phyloP scores from a whole-genome alignment of 2,797 vertebrate genomes.

The Champsocephalus esox region DNA sequence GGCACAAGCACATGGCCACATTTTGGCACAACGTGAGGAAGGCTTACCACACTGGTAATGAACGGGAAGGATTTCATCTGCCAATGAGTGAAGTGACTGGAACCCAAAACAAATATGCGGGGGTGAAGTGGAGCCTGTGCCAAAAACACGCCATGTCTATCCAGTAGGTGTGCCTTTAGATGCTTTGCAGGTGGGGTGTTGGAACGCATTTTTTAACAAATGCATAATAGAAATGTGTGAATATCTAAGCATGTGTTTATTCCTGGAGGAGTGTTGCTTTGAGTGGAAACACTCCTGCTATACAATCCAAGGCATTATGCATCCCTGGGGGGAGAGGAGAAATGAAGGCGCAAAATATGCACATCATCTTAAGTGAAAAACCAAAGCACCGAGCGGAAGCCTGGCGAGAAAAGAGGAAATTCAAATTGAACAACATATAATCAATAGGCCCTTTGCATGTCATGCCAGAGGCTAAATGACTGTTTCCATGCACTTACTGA shows the following conservation, averaged over 20 bases:
- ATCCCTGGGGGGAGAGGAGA: conserved; percentile 66
- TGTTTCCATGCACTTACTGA: conserved; percentile 41
- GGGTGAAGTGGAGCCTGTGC: conserved; percentile 21
- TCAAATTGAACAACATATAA: conserved; percentile 70
- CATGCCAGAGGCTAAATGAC: conserved; percentile 45
- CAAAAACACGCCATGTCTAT: conserved; percentile 10
- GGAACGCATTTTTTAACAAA: conserved; percentile 60
- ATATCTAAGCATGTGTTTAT: conserved; percentile 69
- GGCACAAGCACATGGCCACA: conserved; percentile 18
- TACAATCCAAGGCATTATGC: conserved; percentile 70
- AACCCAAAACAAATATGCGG: conserved; percentile 23
- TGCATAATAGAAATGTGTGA: conserved; percentile 57
- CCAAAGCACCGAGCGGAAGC: conserved; percentile 55
- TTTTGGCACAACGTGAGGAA: conserved; percentile 31
- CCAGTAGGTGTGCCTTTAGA: conserved; percentile 29
- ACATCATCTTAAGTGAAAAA: conserved; percentile 79
- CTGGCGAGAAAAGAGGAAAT: conserved; percentile 54
- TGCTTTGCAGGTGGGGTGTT: conserved; percentile 35
- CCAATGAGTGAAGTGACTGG: background rate
- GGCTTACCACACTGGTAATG: conserved; percentile 40
- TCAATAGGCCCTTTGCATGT: conserved; percentile 74
- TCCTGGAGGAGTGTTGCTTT: conserved; percentile 60
- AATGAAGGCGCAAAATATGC: conserved; percentile 77
- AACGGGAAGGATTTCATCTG: conserved; percentile 33
- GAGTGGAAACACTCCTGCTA: conserved; percentile 73